Evolutionary conservation across 2,888 invertebrate genomes (phyloP), one percentile per base, ranked within the genome.

Genomic region (Lithosia quadra): DNA sequence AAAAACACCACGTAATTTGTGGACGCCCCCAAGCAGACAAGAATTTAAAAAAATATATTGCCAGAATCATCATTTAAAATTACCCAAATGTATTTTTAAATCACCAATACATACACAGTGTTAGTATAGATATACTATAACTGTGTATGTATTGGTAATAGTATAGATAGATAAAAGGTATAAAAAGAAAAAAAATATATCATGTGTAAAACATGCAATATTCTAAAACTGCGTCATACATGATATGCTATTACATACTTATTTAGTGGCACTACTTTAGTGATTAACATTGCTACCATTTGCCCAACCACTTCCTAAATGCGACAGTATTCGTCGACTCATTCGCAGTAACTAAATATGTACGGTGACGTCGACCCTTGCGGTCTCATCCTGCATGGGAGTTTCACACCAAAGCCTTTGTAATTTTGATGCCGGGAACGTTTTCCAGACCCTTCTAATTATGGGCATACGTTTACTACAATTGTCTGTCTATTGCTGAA

Each of bases 281-380:
- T 49, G n/a, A n/a, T 49, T 65, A 65, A 72, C 10, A 62, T 49
- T 18, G 43, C 28, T 13, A 21, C 65, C 62, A 53, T 68, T 70
- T 43, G n/a, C n/a, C 55, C 15, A 59, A 56, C 34, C 63, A 33
- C 67, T 69, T 56, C 43, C 58, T 67, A 77, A 80, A 76, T 79
- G 71, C 67, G 49, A 73, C 77, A 81, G 74, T 77, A 76, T 72
- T 66, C 73, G 69, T 63, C 49, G 65, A 67, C 81, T 83, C 86
- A 81, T 87, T 84, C 83, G 88, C 84, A 88, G 89, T 89, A 88
- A 84, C 83, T 84, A 81, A 84, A 81, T 82, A 77, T 75, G 71
- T 70, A 68, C 59, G 69, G 49, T n/a, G n/a, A 49, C 8, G 49
- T 67, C 65, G 66, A 78, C 75, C 84, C 80, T 81, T 83, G 86